phyloP scores from a whole-genome alignment of 2,797 vertebrate species.

The Craterocephalus amniculus region DNA sequence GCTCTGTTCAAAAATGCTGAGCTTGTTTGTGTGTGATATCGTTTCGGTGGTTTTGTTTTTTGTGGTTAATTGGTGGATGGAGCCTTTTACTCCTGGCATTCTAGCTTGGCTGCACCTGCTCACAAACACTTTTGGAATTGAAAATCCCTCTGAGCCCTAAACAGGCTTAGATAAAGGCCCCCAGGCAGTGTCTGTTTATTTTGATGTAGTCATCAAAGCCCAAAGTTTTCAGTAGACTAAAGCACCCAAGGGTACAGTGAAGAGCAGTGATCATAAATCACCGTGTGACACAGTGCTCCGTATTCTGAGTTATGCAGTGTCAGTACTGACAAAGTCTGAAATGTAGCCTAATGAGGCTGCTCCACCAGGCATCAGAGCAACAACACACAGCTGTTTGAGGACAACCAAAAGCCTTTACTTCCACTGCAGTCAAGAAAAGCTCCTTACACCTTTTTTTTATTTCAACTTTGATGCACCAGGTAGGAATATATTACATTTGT shows the following conservation, averaged over 20 bases:
- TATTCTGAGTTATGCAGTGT: constrained; percentile 64
- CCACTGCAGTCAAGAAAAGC: constrained; percentile 47
- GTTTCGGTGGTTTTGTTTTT: constrained; percentile 18
- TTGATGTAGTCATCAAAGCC: constrained; percentile 73
- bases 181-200: constrained; percentile 59
- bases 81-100: constrained; percentile 11
- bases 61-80: constrained; percentile 21
- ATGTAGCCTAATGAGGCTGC: constrained; percentile 68
- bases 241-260: constrained; percentile 62
- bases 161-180: constrained; percentile 52
- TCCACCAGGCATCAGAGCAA: constrained; percentile 55
- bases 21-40: constrained; percentile 15
- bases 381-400: constrained; percentile 47
- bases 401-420: constrained; percentile 46
- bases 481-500: constrained; percentile 9
- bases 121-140: constrained; percentile 26
- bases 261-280: constrained; percentile 76
- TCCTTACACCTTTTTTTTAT: constrained; percentile 34
- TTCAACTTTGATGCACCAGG: constrained; percentile 30
- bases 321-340: constrained; percentile 68
- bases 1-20: constrained; percentile 1
- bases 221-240: constrained; percentile 57
- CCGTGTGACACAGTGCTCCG: constrained; percentile 44
- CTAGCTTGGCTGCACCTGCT: constrained; percentile 37
- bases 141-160: constrained; percentile 48